Evolutionary conservation across 2,888 invertebrate genomes (phyloP).

Genomic region (Druceiella hillmani): DNA sequence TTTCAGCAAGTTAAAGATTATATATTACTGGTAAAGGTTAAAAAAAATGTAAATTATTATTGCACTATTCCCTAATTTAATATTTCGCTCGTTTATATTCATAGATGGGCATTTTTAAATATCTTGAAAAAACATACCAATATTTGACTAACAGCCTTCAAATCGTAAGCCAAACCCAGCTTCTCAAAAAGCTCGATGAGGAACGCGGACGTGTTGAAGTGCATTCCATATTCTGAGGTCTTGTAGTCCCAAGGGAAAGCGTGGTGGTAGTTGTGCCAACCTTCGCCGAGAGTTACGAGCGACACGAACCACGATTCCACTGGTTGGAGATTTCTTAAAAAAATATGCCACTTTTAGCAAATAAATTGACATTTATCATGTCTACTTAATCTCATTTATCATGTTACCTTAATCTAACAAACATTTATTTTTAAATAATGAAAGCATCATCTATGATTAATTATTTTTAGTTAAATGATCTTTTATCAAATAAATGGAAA

Average conservation of each 20-base stretch:
- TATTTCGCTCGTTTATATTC: no score
- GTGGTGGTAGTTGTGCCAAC: conserved; percentile 83
- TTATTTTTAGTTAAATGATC: no score
- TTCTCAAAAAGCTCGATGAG: conserved; percentile 50
- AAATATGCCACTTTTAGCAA: no score
- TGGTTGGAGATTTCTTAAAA: conserved; percentile 58
- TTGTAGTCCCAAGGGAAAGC: conserved; percentile 80
- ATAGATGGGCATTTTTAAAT: no score
- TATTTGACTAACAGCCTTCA: conserved; percentile 29
- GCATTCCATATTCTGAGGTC: conserved; percentile 63
- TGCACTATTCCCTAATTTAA: conserved; percentile 1
- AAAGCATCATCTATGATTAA: no score
- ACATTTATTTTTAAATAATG: no score
- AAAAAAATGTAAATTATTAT: no score
- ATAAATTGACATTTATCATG: conserved; percentile 14
- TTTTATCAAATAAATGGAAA: no score
- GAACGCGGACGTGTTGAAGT: conserved; percentile 45
- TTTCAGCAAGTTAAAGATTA: no score
- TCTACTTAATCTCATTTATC: conserved; percentile 4
- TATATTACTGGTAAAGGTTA: no score
- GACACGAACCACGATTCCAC: conserved; percentile 61
- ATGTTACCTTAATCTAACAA: no score
- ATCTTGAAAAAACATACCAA: neutral
- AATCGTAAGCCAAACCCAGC: conserved; percentile 50
- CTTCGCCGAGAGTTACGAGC: conserved; percentile 61